These are phyloP conservation scores for Phainopepla nitens DNA, from an alignment of 2,113 vertebrate genomes.

Conservation along the genomic window DNA sequence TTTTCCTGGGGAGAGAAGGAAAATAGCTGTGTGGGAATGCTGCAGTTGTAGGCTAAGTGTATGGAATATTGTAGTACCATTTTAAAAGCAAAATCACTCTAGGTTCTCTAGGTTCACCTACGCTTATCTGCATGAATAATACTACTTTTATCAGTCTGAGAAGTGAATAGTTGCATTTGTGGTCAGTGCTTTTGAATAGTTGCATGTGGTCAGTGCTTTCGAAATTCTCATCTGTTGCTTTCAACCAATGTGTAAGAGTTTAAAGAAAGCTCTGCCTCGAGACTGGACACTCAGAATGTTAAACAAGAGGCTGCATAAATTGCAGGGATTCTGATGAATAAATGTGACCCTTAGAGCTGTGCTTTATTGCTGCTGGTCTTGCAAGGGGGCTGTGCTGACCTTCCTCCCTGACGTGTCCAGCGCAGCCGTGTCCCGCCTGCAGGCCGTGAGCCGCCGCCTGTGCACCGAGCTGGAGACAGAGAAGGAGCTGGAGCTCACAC, in stretches of 20 bases:
- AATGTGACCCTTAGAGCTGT: background rate
- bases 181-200: background rate
- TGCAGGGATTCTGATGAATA: background rate
- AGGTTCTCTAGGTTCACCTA: background rate
- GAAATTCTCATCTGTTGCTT: background rate
- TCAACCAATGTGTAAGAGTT: background rate
- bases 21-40: background rate
- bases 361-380: background rate
- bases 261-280: background rate
- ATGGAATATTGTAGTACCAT: background rate
- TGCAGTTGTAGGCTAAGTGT: background rate
- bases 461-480: constrained; percentile 73
- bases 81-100: background rate
- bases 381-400: background rate
- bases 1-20: background rate
- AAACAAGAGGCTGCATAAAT: background rate
- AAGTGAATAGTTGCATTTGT: background rate
- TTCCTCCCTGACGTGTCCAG: constrained; percentile 52
- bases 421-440: constrained; percentile 71
- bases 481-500: constrained; percentile 65
- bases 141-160: background rate
- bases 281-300: background rate
- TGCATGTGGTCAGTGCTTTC: background rate
- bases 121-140: background rate
- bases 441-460: constrained; percentile 62